Evolutionary conservation across 2,797 vertebrate genomes (phyloP), one percentile per base, ranked within the genome.

Genomic region (Pangasius sanitwongsei): DNA sequence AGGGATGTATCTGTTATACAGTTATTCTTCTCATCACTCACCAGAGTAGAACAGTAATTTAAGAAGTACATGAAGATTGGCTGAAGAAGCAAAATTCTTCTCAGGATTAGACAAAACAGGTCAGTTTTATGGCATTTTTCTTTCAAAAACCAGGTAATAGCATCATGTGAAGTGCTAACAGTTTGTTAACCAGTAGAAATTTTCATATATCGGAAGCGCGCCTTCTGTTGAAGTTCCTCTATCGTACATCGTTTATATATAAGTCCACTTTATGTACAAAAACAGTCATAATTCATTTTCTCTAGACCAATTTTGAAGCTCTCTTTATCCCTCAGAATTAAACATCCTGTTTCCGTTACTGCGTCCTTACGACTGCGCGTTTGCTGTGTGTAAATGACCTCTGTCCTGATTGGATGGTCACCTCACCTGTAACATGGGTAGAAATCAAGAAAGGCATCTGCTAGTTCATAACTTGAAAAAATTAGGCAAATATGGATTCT

Each of bases 1-100:
- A 48, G 93, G 90, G 83, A 86, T 86, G n/a, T n/a, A n/a, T 83
- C 84, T 90, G 90, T 78, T 63, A 55, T n/a, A 55, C 65, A 77
- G 78, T 88, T 61, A 85, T 77, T 44, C 18, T 84, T 44, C 86
- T 86, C 28, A 55, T 70, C 12, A 83, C 20, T 86, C 77, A 23
- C 41, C 9, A 87, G 67, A 75, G 89, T 83, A 69, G 72, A 25
- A 57, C 7, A 69, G 34, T 61, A 15, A 31, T 83, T 67, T 25
- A 72, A 57, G 74, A 81, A 84, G 41, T n/a, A 31, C 23, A 41
- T 18, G 34, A 44, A 37, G 67, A 63, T 23, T 82, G 78, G 5
- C 67, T 31, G 67, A 70, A 48, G 77, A 55, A 50, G 37, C n/a
- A 65, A 18, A 50, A 25, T 63, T 83, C n/a, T 31, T 86, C 8